phyloP scores from a whole-genome alignment of 2,797 vertebrate species.

The Lycodopsis pacificus region DNA sequence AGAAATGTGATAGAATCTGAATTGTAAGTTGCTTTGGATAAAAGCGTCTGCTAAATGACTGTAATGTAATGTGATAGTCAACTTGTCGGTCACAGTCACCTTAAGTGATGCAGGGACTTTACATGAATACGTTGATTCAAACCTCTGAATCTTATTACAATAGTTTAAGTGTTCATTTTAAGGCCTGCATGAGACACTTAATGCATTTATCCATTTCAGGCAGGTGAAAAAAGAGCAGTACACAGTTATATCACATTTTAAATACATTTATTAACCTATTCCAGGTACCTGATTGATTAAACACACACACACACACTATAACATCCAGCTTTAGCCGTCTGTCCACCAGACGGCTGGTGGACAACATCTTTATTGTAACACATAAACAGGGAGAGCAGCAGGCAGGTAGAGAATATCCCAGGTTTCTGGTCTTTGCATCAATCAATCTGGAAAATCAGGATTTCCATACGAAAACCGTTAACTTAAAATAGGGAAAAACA shows the following conservation, averaged over 20 bases:
- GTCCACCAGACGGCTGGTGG: too few species aligned
- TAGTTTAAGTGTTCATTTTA: neutral
- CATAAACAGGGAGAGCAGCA: conserved; percentile 62
- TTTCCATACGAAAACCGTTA: conserved; percentile 15
- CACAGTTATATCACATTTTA: conserved; percentile 21
- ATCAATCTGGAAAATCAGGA: conserved; percentile 41
- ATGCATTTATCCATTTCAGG: neutral
- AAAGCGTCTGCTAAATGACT: too few species aligned
- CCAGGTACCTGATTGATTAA: conserved; percentile 33
- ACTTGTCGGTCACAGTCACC: neutral
- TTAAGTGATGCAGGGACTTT: neutral
- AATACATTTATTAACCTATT: conserved; percentile 67
- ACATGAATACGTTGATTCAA: neutral
- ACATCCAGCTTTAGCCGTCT: conserved; percentile 24
- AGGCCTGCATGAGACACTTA: neutral
- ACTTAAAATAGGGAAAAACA: conserved; percentile 31
- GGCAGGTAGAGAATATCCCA: conserved; percentile 53
- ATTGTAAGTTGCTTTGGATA: too few species aligned
- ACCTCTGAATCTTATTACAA: neutral
- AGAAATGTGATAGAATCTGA: too few species aligned
- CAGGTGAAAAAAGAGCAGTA: neutral
- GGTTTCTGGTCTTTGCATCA: conserved; percentile 51
- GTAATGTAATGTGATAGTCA: neutral
- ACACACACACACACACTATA: conserved; percentile 44
- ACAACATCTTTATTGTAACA: conserved; percentile 40